phyloP scores from a whole-genome alignment of 2,113 vertebrate species.

The Engystomops pustulosus region DNA sequence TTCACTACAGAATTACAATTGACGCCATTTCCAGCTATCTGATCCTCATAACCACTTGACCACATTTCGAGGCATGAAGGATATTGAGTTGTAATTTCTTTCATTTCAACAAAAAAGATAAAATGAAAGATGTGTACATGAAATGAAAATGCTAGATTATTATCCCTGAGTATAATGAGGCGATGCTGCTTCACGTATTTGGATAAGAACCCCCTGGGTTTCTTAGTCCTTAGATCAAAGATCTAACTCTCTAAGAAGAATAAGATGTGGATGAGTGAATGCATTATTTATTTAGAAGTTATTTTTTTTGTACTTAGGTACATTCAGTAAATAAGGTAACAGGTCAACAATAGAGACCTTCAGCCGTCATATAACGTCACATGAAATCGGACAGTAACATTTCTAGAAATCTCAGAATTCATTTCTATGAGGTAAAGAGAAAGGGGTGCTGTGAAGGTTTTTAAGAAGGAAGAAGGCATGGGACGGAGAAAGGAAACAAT shows the following conservation, averaged over 20 bases:
- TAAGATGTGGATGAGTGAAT: background rate
- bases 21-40: background rate
- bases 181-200: conserved; percentile 21
- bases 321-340: conserved; percentile 21
- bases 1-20: background rate
- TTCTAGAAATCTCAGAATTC: conserved; percentile 1
- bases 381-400: background rate
- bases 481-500: background rate
- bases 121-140: conserved; percentile 28
- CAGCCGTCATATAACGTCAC: background rate
- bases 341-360: conserved; percentile 9
- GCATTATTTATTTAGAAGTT: conserved; percentile 41
- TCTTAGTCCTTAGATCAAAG: conserved; percentile 36
- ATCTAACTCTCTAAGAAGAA: background rate
- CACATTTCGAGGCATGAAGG: conserved; percentile 24
- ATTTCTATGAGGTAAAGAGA: too few relatives aligned
- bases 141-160: conserved; percentile 27
- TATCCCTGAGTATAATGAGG: conserved; percentile 38
- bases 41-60: conserved; percentile 18
- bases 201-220: conserved; percentile 36
- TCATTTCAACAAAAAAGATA: conserved; percentile 36
- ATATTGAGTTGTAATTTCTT: conserved; percentile 19
- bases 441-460: conserved; percentile 17
- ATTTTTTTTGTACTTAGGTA: background rate
- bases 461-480: background rate